Base-by-base conservation (phyloP, 2,797 vertebrate species). In the Sciaenops ocellatus region DNA sequence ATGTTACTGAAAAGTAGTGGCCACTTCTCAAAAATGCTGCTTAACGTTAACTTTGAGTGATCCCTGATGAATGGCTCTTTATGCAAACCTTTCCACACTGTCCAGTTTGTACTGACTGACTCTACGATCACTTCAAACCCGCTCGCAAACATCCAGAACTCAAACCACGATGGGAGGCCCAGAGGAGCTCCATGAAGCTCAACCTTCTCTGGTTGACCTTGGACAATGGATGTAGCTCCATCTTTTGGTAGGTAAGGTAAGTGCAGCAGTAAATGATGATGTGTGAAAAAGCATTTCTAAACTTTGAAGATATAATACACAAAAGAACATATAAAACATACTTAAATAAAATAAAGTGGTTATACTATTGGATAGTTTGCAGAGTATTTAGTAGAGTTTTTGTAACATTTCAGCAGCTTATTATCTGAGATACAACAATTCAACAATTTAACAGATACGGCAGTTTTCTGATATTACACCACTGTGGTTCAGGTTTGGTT, bases 221-320 rank as follows among this genome's bases (percentile, higher is more conserved):
- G 91, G 69, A 54, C 63, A 88, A 89, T 85, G 90, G 65, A 83
- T 90, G 42, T 78, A 93, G 92, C 90, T 51, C 93, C 95, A 92
- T 91, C 94, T 90, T 88, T 83, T 95, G 95, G 94, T 73, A 3
- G 63, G 5, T 42, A 57, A 54, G 30, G 48, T 46, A 65, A 92
- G 57, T 75, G 79, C 84, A 82, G 46, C 28, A 42, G 22, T 26
- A 30, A 41, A 8, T 6, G 13, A 52, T 22, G n/a, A 59, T 0
- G 5, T 15, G 22, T 20, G 15, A 63, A 59, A 60, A 16, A 10
- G 47, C 18, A 51, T 73, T 73, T 38, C 24, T 69, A 16, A n/a
- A 3, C 13, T 26, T 20, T 57, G 0, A 24, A 34, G 3, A 62
- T 41, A 76, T 6, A 5, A 61, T 10, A 34, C 6, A 51, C 15